Evolutionary conservation across 2,888 invertebrate species (phyloP), one percentile per base, ranked within the genome.

Genomic region (Cataglyphis livida): DNA sequence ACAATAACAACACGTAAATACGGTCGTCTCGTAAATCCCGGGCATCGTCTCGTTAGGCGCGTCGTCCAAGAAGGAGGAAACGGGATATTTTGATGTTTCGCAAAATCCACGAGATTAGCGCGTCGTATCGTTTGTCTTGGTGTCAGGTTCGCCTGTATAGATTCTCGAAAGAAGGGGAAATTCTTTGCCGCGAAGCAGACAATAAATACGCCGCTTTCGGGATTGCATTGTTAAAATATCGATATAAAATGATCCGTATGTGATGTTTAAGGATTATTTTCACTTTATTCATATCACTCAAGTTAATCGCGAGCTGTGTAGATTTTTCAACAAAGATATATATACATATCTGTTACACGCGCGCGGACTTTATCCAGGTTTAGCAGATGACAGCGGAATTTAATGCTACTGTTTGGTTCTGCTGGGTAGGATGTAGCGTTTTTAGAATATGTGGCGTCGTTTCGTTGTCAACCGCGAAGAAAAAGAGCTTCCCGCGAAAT

Each of bases 31-130:
- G 32, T 78, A 44, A 70, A 73, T n/a, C 32, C n/a, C 28, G 32
- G 35, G 6, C 21, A 35, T 73, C 28, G 32, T 18, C 32, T 48
- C 59, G 48, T 54, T 44, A 73, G 41, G 21, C 65, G 64, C 66
- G 61, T 65, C 44, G 54, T 38, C 70, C 18, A 54, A 7, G 48
- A 7, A 44, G 54, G 32, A 18, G 64, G 25, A 83, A 51, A 21
- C 57, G 71, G 57, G 54, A 44, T 84, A 82, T 88, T 88, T 84
- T 66, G 84, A 82, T 83, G 73, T 84, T 35, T n/a, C 21, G 21
- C 81, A 62, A 88, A 83, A 89, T 88, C 85, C 84, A 78, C 25
- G 84, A 84, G 84, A 86, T 89, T 86, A 85, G 64, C 41, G 28
- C 44, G 70, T 35, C 84, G 78, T 82, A 79, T 82, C 87, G 87